These are phyloP conservation scores for Acronicta psi DNA, from an alignment of 2,888 invertebrate species.

Conservation along the genomic window DNA sequence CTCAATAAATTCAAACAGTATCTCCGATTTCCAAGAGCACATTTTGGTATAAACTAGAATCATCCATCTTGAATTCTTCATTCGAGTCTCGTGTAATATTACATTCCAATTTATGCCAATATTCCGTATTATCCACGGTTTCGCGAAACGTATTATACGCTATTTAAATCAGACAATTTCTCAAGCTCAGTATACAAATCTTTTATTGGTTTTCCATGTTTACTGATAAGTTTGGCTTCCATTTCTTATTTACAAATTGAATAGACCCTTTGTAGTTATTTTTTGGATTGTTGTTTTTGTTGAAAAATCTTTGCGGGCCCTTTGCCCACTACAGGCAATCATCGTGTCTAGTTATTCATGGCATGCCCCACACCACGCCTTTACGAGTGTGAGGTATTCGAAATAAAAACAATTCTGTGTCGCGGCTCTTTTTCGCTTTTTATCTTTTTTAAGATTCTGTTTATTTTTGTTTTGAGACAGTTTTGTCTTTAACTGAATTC, in stretches of 20 bases:
- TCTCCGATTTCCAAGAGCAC: not conserved
- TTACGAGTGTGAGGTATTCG: constrained; percentile 31
- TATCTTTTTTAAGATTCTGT: constrained; percentile 27
- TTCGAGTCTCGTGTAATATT: not conserved
- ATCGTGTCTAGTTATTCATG: constrained; percentile 40
- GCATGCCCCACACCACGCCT: constrained; percentile 30
- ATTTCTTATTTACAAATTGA: constrained; percentile 7
- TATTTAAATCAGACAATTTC: not conserved
- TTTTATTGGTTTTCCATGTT: constrained; percentile 5
- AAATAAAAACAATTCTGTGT: constrained; percentile 37
- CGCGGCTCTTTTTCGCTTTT: constrained; percentile 11
- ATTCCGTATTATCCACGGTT: not conserved
- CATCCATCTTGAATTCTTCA: not conserved
- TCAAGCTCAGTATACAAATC: constrained; percentile 1
- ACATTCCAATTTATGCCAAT: constrained; percentile 1
- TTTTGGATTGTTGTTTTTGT: constrained; percentile 31
- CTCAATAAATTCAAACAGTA: too few relatives aligned
- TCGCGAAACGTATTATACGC: not conserved
- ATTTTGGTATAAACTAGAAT: not conserved
- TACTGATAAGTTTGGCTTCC: constrained; percentile 9
- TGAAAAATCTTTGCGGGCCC: constrained; percentile 15
- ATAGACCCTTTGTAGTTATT: not conserved
- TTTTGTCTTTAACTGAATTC: too few relatives aligned
- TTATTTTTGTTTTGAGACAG: constrained; percentile 24
- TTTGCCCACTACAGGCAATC: constrained; percentile 33